Evolutionary conservation across 2,888 invertebrate species (phyloP).

Genomic region (Neoaliturus tenellus): DNA sequence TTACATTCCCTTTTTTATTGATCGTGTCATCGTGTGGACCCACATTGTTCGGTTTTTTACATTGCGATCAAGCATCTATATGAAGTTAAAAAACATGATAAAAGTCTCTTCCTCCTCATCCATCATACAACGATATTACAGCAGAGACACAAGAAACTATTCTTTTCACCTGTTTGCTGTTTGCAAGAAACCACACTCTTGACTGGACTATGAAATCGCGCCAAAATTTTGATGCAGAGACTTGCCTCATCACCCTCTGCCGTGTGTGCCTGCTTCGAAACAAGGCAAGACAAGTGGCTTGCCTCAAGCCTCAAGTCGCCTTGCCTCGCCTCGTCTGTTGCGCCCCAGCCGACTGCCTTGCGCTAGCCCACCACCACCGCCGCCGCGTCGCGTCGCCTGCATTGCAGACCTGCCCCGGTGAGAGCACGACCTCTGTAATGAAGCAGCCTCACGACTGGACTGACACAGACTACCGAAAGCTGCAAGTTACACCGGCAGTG

Average conservation of each 20-base stretch:
- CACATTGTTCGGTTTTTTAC: slow-evolving; percentile 17
- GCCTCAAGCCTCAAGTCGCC: not conserved
- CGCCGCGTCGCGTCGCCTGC: too few relatives aligned
- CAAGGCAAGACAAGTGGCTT: slow-evolving; percentile 13
- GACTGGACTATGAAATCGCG: not conserved
- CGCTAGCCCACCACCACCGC: too few relatives aligned
- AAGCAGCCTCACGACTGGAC: too few relatives aligned
- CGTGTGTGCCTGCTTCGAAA: not conserved
- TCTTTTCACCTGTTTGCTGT: not conserved
- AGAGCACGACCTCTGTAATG: too few relatives aligned
- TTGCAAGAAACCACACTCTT: not conserved
- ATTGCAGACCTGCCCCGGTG: too few relatives aligned
- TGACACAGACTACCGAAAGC: too few relatives aligned
- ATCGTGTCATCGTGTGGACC: not conserved
- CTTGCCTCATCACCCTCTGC: slow-evolving; percentile 18
- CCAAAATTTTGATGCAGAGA: not conserved
- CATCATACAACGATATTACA: not conserved
- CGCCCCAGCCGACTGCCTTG: not conserved
- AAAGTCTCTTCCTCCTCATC: slow-evolving; percentile 46
- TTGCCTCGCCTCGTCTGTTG: slow-evolving; percentile 14
- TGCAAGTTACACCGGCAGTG: too few relatives aligned
- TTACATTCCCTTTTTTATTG: slow-evolving; percentile 3
- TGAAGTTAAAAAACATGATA: slow-evolving; percentile 21
- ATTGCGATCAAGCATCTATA: slow-evolving; percentile 43
- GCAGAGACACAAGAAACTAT: not conserved